Base-by-base conservation (phyloP, 2,888 invertebrate genomes). In the Lumbricus terrestris region DNA sequence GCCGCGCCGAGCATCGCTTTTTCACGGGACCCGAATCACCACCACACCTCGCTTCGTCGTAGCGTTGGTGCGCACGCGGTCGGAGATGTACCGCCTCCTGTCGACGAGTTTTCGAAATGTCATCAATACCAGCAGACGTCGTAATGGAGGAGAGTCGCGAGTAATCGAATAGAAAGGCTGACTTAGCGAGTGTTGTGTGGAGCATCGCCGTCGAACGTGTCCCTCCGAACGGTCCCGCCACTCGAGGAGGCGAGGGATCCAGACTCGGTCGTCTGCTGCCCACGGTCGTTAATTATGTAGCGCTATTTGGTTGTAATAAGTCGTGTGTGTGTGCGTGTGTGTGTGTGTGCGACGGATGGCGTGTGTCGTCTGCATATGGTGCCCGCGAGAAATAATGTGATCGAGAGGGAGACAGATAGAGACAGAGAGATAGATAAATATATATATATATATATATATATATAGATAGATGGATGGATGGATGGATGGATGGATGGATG, bases 241-340 rank as follows among this genome's bases (percentile, higher is more conserved):
- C 69, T 69, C n/a, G 29, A 29, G 69, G 69, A 29, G 69, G n/a
- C n/a, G n/a, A n/a, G n/a, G n/a, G n/a, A n/a, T n/a, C n/a, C n/a
- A 69, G 69, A 8, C n/a, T 16, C 29, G 29, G 69, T 69, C 69
- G 69, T 69, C 69, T 69, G 69, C n/a, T 13, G 69, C n/a, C n/a
- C n/a, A n/a, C n/a, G 69, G 69, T 69, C 69, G 69, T 69, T 69
- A 69, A 69, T 69, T 69, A 69, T 69, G 69, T 69, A 69, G 69
- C 69, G 69, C 69, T n/a, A 69, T 29, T 69, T n/a, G n/a, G 69
- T 69, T 29, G n/a, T 69, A 69, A 69, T 69, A 69, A 69, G 69
- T 69, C 69, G 29, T 69, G 6, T 69, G 42, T 15, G 11, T n/a
- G n/a, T n/a, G n/a, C n/a, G n/a, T n/a, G n/a, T n/a, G n/a, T n/a